Evolutionary conservation across 2,888 invertebrate species (phyloP), one percentile per base, ranked within the genome.

Genomic region (Mythimna ferrago): DNA sequence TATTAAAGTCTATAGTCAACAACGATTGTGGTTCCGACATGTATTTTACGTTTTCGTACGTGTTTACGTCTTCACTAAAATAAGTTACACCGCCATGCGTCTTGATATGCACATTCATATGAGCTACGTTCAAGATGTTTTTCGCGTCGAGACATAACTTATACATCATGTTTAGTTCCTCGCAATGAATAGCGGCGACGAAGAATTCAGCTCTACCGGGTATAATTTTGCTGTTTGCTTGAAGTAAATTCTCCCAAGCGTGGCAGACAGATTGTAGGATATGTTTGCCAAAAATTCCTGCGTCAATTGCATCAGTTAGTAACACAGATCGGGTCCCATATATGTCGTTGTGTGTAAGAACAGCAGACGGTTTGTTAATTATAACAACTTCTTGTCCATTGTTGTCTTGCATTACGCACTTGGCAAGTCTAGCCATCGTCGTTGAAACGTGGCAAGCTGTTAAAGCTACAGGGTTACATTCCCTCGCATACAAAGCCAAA

Each of bases 261-360:
- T 98, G 97, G 58, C 96, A 91, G 61, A 97, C 88, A 4, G 97
- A 97, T 74, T 97, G 94, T 61, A 98, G 88, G 56, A 97, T 95
- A 80, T 73, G 32, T 48, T 76, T 67, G 2, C 85, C 80, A 9
- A 84, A 78, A 21, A 84, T n/a, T 0, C 70, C 85, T 0, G 85
- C 14, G 38, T 84, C 84, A 19, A 84, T 64, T 6, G 54, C 53
- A 44, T 82, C 85, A 0, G 80, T 78, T 7, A 84, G 3, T 38
- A 84, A 26, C 6, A 83, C 70, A 1, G 84, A 75, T 26, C 62
- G 71, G 32, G 58, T 63, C 0, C 76, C 74, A 26, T 60, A 71
- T 10, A 81, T 69, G 56, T 81, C 76, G 11, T 65, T 21, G 6
- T 60, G 57, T 19, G 57, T 81, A 38, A 84, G 54, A 14, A 70